Percentiles rank a stretch among this genome's conserved stretches.
Conservation (phyloP, 2,797 vertebrate species). For the Apogon talboti region DNA sequence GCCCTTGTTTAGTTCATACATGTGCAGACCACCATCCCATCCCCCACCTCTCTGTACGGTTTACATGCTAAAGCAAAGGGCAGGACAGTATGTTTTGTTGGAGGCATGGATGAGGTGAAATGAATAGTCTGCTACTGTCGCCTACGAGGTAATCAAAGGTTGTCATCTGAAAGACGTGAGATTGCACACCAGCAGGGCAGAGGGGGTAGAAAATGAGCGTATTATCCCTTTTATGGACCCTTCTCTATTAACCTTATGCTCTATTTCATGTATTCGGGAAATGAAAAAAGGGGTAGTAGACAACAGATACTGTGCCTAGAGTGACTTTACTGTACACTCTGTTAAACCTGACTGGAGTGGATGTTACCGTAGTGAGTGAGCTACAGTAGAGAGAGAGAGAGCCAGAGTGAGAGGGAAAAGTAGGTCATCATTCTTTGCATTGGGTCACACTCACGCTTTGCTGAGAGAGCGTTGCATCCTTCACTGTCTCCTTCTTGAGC, state of each 20-base stretch:
- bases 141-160: constrained; percentile 52
- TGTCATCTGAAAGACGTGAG: constrained; percentile 44
- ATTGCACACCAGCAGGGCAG: constrained; percentile 43
- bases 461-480: constrained; percentile 61
- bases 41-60: constrained; percentile 46
- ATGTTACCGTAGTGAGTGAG: constrained; percentile 58
- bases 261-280: constrained; percentile 57
- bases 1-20: constrained; percentile 59
- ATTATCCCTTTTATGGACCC: constrained; percentile 32
- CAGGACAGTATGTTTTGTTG: constrained; percentile 61
- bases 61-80: constrained; percentile 57
- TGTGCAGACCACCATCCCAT: constrained; percentile 51
- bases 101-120: constrained; percentile 42
- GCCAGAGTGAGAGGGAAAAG: constrained; percentile 71
- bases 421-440: constrained; percentile 80
- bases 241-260: constrained; percentile 60
- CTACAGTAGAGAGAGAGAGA: constrained; percentile 64
- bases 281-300: constrained; percentile 33
- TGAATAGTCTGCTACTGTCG: constrained; percentile 44
- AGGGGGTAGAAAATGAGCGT: constrained; percentile 19
- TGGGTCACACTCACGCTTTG: constrained; percentile 75
- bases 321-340: constrained; percentile 82
- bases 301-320: constrained; percentile 65
- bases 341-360: constrained; percentile 72
- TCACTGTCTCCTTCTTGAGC: constrained; percentile 48